Evolutionary conservation across 2,888 invertebrate genomes (phyloP), one percentile per base, ranked within the genome.

Genomic region (Syritta pipiens): DNA sequence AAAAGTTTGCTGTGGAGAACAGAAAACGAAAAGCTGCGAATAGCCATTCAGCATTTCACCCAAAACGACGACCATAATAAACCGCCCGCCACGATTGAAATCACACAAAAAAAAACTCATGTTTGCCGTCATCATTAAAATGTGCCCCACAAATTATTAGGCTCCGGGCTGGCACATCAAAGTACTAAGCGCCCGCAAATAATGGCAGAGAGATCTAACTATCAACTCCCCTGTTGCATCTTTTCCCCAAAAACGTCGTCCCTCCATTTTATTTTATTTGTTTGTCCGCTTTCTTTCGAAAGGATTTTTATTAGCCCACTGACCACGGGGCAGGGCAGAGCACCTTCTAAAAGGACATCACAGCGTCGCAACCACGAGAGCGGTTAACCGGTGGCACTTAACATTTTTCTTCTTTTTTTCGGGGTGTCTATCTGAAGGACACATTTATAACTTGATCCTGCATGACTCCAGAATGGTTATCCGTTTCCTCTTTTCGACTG

Each of bases 331-430:
- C 5, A 42, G 24, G 48, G 5, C 17, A n/a, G 17, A 26, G 24
- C 32, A 59, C 46, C 49, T 51, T 63, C 53, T 40, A 48, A 44
- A 65, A 59, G 32, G n/a, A n/a, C n/a, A 46, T 60, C 53, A 77
- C 57, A 53, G 53, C 37, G 17, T 67, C 55, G 60, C 30, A 67
- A 67, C 60, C 77, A 55, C 67, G 59, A 35, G 6, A 67, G 72
- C 60, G 77, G 77, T 79, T 72, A 67, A 72, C 77, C 77, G 42
- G n/a, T 62, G 60, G 12, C 67, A 79, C 72, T 72, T 67, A 49
- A 67, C 32, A 30, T 71, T 53, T 40, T 59, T 26, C 49, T 37
- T 35, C 14, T 26, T 19, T 22, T 57, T 10, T 2, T 5, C 37
- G 4, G 14, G 12, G 10, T 17, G 32, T 37, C 20, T 24, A 48